Base-by-base conservation (phyloP, 2,113 vertebrate genomes). In the Hippocampus guttulatus region DNA sequence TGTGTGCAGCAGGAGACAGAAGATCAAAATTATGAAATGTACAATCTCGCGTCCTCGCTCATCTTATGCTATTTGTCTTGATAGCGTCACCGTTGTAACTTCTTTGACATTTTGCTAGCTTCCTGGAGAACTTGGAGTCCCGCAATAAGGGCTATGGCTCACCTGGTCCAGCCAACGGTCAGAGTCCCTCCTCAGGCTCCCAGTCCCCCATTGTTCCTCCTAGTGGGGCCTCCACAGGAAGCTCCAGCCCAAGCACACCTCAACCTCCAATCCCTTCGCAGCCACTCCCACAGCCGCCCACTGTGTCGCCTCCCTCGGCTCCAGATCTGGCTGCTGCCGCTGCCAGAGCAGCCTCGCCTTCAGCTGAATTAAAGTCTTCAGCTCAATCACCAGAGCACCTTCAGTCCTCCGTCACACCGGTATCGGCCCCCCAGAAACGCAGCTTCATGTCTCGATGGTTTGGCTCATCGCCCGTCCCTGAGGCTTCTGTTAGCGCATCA, bases 21-120 rank as follows among this genome's bases (percentile, higher is more conserved):
- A 80, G 97, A 98, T 85, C 97, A 99, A 79, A 98, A 99, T 88
- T 99, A 99, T 33, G 92, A 97, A 75, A 95, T 99, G 97, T 99
- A 93, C 2, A 30, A 52, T 7, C 69, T 2, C 20, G 12, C 18
- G 30, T 14, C 66, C 66, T 54, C 27, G 1, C 20, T 41, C 8
- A n/a, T 58, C 12, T 41, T 14, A 8, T 61, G 58, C 61, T 21
- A 7, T 30, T 64, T 21, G 40, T 23, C 8, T 45, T 60, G 16
- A 30, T 41, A 5, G 5, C 27, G 15, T 16, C 10, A 51, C 18
- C 21, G 71, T 41, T 23, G 64, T 60, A 25, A 75, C 58, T 16
- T 41, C 11, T 62, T 72, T 58, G 73, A 6, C 33, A 4, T 69
- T 65, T 54, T 33, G 65, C 15, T 91, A 99, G 97, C 75, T 99